Evolutionary conservation across 2,113 vertebrate species (phyloP), one percentile per base, ranked within the genome.

Genomic region (Nothobranchius furzeri): DNA sequence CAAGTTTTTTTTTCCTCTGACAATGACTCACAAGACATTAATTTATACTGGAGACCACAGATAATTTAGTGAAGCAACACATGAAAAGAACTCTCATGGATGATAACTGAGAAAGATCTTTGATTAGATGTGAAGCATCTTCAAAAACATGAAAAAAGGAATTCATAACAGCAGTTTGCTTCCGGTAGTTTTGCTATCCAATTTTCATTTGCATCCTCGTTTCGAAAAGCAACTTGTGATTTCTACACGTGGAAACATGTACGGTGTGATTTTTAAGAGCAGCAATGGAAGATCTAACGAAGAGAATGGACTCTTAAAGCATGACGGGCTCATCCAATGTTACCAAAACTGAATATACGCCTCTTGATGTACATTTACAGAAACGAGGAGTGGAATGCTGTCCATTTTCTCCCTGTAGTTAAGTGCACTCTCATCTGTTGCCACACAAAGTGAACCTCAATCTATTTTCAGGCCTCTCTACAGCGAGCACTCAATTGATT

Each of bases 371-470:
- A 81, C 85, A 87, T 87, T 84, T 83, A 68, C 73, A 55, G 62
- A 79, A 68, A 85, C 11, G 51, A 56, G 60, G 69, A 82, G 84
- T 81, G 75, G 88, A 90, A 88, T 60, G 70, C 68, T 81, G 59
- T 62, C 76, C 76, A 85, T 86, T 86, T 88, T 75, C 71, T 79
- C 71, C 84, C 62, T 62, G 69, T 71, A 76, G 73, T 82, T 90
- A 89, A 92, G 89, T 90, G 90, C 87, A 88, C 88, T 91, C 75
- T 88, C 77, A 62, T 89, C 84, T 84, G 73, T 79, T 85, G 75
- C 80, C 62, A 68, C 84, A 86, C 75, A 86, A 87, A 86, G 62
- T 10, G 12, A 81, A 76, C 71, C 72, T 86, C 75, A 78, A 72
- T 89, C 84, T 90, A 89, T 90, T 91, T 89, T 52, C 75, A 85